Base-by-base conservation (phyloP, 2,888 invertebrate species). In the Parnassius orleans region DNA sequence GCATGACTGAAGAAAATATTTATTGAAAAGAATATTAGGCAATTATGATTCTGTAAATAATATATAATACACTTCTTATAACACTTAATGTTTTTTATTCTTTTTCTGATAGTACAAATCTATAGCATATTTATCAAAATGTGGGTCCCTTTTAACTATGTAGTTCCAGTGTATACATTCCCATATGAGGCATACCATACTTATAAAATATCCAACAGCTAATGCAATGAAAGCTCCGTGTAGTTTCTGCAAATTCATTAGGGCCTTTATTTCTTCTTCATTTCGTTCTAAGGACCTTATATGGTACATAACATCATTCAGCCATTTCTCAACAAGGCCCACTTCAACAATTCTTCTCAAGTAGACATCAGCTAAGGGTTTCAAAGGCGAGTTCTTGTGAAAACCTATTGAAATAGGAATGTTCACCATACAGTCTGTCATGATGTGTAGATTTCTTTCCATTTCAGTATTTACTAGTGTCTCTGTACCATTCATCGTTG, bases 371-470 rank as follows among this genome's bases (percentile, higher is more conserved):
- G 95, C 93, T 65, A 93, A 86, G 0, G 93, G 92, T 75, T 95
- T 96, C 7, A 96, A 79, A 0, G 96, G 95, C 0, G 96, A 96
- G 80, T 97, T 96, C 74, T 95, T 96, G 73, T 96, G 95, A 72
- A 97, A 92, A 0, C 96, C 97, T 65, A 97, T 90, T 0, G 96
- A 95, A 58, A 97, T 93, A 0, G 97, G 97, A 93, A 96, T 95
- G 69, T 95, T 94, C 7, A 97, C 94, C 0, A 95, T 93, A 78
- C 97, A 97, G 66, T 96, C 95, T 2, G 92, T 88, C 97, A 97
- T 97, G 10, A 97, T 95, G 72, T 97, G 97, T 60, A 97, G 82
- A 77, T 93, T 93, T 64, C 93, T 86, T 59, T 92, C 89, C 0
- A 67, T 67, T 19, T 78, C 74, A 12, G 61, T 65, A 58, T 64